Conservation (phyloP, 30 jellyfish, hydroid and myxozoan genomes). For the Aurelia sp. region DNA sequence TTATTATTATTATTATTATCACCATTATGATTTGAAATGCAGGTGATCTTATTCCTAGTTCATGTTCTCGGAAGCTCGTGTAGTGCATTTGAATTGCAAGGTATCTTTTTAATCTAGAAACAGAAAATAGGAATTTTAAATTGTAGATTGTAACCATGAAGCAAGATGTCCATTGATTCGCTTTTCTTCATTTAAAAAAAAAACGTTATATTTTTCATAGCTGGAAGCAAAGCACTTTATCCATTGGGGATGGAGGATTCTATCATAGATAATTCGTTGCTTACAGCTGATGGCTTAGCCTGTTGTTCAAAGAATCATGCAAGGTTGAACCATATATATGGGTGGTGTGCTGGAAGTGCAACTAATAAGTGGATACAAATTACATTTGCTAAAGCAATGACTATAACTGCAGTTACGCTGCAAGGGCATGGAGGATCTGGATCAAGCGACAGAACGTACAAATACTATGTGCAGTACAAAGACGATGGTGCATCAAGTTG, state of each 20-base stretch:
- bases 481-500: neutral
- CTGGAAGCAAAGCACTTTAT: conserved; percentile 3
- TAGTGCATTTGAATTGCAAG: no score
- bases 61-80: no score
- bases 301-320: neutral
- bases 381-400: conserved; percentile 44
- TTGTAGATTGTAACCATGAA: neutral
- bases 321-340: neutral
- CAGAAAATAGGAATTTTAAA: no score
- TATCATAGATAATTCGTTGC: neutral
- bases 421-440: conserved; percentile 59
- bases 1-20: no score
- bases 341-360: conserved; percentile 56
- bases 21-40: no score
- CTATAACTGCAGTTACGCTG: conserved; percentile 46
- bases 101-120: no score
- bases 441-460: conserved; percentile 34
- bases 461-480: conserved; percentile 29
- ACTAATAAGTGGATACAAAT: conserved; percentile 48
- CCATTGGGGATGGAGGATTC: conserved; percentile 41
- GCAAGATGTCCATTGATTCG: no score
- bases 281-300: neutral
- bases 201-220: neutral
- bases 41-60: no score
- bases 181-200: no score